Base-by-base conservation (phyloP, 2,888 invertebrate genomes). In the Drosophila paramelanica region DNA sequence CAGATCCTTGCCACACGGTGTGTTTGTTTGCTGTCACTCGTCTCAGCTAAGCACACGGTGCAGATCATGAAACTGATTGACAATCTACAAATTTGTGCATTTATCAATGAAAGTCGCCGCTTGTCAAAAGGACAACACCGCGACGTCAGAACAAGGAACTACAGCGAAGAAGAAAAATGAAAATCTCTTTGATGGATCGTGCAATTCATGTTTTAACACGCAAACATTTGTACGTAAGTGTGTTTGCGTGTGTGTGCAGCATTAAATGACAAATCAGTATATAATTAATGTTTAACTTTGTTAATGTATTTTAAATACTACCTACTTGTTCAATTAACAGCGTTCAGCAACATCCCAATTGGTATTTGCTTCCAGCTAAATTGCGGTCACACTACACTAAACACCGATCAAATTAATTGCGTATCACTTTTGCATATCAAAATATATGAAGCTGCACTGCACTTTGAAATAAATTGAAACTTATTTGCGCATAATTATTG, bases 31-130 rank as follows among this genome's bases (percentile, higher is more conserved):
- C 78, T 61, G 71, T 67, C 65, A 69, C 46, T 57, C 36, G 36
- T 36, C 5, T 3, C 65, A 65, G 73, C 53, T 69, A 67, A 65
- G 53, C 64, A 52, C 59, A 60, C 68, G 62, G 58, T 42, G 64
- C 64, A 65, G 80, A 75, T 73, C 76, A 53, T 43, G 45, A 59
- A 27, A 51, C 61, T 73, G 85, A 85, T 82, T 85, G 85, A 85
- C 85, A 88, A 77, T 77, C 59, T 73, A 86, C 86, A 88, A 86
- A 86, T 86, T 83, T 84, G 81, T 78, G 60, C 79, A 83, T 86
- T 86, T 81, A 86, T 86, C 86, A 86, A 85, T 79, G 77, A 51
- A 73, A 86, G 58, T 71, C 60, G 68, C 66, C 80, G 59, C 69
- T 42, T 67, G 67, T 47, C 56, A 60, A 51, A 69, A 39, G 42